These are phyloP conservation scores for Xiphydria camelus DNA, from an alignment of 2,888 invertebrate species.

Conservation along the genomic window DNA sequence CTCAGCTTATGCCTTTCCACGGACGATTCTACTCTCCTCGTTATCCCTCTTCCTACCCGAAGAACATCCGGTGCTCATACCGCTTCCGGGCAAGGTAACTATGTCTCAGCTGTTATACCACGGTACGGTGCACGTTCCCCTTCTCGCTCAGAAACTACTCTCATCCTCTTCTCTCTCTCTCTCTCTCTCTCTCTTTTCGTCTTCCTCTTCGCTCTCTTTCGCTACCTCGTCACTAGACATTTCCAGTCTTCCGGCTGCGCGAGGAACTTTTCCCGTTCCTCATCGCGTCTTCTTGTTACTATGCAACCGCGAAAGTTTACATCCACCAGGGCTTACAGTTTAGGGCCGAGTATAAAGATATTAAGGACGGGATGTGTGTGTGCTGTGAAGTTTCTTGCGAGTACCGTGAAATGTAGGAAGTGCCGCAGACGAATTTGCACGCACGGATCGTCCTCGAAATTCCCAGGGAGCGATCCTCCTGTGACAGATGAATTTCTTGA, in stretches of 20 bases:
- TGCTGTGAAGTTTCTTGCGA: background rate
- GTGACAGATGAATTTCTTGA: too few species aligned
- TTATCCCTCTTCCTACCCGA: conserved; percentile 94
- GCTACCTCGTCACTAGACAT: conserved; percentile 37
- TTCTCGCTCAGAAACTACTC: too few species aligned
- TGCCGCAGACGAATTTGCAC: too few species aligned
- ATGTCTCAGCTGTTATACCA: conserved; percentile 8
- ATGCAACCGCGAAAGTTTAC: conserved; percentile 36
- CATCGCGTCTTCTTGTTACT: conserved; percentile 40
- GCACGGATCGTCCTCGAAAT: too few species aligned
- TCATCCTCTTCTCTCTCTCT: too few species aligned
- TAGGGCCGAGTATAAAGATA: conserved; percentile 8
- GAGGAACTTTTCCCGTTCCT: conserved; percentile 47
- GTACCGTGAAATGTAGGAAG: background rate
- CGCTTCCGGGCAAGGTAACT: conserved; percentile 82
- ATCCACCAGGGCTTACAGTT: conserved; percentile 6
- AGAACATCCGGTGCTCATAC: conserved; percentile 87
- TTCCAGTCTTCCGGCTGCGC: conserved; percentile 41
- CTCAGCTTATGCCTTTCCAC: conserved; percentile 69
- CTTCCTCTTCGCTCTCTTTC: conserved; percentile 14
- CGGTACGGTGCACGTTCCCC: too few species aligned
- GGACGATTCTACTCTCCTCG: conserved; percentile 89
- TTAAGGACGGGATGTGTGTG: conserved; percentile 7
- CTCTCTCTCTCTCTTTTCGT: conserved; percentile 4
- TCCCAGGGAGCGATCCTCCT: too few species aligned